These are phyloP conservation scores for Macrotrachela quadricornifera DNA, from an alignment of 1,140 invertebrate species.

Conservation along the genomic window DNA sequence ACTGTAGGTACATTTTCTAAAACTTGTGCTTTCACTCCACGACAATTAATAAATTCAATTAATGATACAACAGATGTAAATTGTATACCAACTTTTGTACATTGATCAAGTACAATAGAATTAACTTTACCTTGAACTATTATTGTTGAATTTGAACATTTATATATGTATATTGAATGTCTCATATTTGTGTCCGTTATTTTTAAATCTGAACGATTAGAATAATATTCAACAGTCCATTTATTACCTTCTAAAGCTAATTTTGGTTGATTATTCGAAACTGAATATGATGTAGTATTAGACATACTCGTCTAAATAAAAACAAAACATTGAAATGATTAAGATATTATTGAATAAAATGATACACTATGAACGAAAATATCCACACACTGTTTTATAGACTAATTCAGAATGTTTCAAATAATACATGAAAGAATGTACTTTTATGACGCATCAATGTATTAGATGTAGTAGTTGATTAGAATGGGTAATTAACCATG, in stretches of 20 bases:
- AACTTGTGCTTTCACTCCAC: conserved; percentile 89
- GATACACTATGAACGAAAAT: too few species aligned
- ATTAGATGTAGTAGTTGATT: too few species aligned
- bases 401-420: too few species aligned
- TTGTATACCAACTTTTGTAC: conserved; percentile 80
- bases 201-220: conserved; percentile 51
- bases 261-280: conserved; percentile 40
- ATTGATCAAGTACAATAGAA: conserved; percentile 67
- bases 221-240: conserved; percentile 82
- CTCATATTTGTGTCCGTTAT: conserved; percentile 77
- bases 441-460: too few species aligned
- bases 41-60: conserved; percentile 92
- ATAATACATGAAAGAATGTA: too few species aligned
- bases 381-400: too few species aligned
- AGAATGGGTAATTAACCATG: too few species aligned
- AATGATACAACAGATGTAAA: conserved; percentile 84
- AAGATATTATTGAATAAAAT: too few species aligned
- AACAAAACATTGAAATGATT: conserved; percentile 7
- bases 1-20: conserved; percentile 82
- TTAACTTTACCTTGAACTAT: conserved; percentile 82
- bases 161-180: conserved; percentile 87
- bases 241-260: conserved; percentile 76
- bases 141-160: conserved; percentile 58
- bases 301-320: conserved; percentile 9
- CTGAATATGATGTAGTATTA: conserved; percentile 10